Percentiles rank a stretch among this genome's conserved stretches.
Evolutionary conservation across 2,888 invertebrate species (phyloP).

Genomic region (Trachelus iudaicus): DNA sequence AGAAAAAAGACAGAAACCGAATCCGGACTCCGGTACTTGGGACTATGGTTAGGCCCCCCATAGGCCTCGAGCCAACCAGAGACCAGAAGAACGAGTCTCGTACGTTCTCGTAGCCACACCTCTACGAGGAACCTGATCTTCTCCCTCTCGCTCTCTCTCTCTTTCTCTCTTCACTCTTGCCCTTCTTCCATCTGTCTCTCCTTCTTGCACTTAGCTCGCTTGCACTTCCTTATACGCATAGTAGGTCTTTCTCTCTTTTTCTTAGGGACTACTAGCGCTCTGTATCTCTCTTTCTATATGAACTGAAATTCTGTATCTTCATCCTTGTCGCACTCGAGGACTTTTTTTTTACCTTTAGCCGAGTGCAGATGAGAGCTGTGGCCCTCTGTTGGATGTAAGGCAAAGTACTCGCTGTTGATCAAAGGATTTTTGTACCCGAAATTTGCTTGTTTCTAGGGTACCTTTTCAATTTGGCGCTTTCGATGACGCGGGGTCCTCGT

Average conservation of each 20-base stretch:
- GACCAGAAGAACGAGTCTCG: slow-evolving; percentile 57
- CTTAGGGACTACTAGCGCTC: slow-evolving; percentile 15
- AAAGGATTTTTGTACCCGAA: not conserved
- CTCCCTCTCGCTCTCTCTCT: slow-evolving; percentile 36
- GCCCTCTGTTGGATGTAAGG: slow-evolving; percentile 9
- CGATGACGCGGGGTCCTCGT: not conserved
- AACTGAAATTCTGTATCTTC: slow-evolving; percentile 6
- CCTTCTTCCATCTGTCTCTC: slow-evolving; percentile 16
- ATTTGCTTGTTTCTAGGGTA: not conserved
- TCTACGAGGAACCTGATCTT: slow-evolving; percentile 51
- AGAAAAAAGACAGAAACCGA: not conserved
- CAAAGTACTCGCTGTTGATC: not conserved
- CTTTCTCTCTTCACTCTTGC: slow-evolving; percentile 24
- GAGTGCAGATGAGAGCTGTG: slow-evolving; percentile 12
- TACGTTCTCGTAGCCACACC: slow-evolving; percentile 61
- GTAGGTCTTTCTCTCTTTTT: slow-evolving; percentile 14
- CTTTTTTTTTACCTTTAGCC: not conserved
- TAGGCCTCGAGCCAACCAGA: slow-evolving; percentile 61
- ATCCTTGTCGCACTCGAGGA: not conserved
- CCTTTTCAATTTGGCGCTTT: not conserved
- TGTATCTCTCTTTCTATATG: slow-evolving; percentile 16
- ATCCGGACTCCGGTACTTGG: not conserved
- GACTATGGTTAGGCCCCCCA: slow-evolving; percentile 58
- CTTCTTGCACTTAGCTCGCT: slow-evolving; percentile 9
- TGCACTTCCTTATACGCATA: slow-evolving; percentile 4